Evolutionary conservation across 2,888 invertebrate genomes (phyloP).

Genomic region (Leistus spinibarbis): DNA sequence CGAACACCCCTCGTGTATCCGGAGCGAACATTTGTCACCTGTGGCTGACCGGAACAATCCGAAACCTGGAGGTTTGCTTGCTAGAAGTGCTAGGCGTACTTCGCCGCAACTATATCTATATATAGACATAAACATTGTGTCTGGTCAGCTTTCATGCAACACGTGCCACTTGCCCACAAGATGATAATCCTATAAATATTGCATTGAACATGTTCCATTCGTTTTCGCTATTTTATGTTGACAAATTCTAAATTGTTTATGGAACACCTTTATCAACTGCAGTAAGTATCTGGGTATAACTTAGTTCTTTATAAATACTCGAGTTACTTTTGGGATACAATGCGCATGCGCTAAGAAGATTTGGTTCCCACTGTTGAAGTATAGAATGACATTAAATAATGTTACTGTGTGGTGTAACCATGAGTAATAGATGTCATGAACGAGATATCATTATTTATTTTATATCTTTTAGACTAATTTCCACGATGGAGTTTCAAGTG

Average conservation of each 20-base stretch:
- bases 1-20: constrained; percentile 26
- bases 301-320: too few relatives aligned
- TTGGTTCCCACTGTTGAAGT: too few relatives aligned
- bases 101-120: neutral
- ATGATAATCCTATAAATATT: neutral
- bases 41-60: constrained; percentile 34
- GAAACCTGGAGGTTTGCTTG: constrained; percentile 3
- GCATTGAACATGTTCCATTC: neutral
- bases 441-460: too few relatives aligned
- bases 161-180: neutral
- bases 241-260: neutral
- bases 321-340: too few relatives aligned
- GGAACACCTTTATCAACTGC: neutral
- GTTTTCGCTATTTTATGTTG: neutral
- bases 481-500: too few relatives aligned
- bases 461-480: too few relatives aligned
- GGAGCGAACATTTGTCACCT: constrained; percentile 34
- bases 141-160: neutral
- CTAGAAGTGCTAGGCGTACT: too few relatives aligned
- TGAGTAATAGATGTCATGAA: too few relatives aligned
- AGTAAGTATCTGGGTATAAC: too few relatives aligned
- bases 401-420: too few relatives aligned
- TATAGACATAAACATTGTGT: neutral
- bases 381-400: too few relatives aligned
- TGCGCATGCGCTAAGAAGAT: too few relatives aligned